These are phyloP conservation scores for Papilio aristodemus DNA, from an alignment of 1,140 invertebrate species.

Conservation along the genomic window DNA sequence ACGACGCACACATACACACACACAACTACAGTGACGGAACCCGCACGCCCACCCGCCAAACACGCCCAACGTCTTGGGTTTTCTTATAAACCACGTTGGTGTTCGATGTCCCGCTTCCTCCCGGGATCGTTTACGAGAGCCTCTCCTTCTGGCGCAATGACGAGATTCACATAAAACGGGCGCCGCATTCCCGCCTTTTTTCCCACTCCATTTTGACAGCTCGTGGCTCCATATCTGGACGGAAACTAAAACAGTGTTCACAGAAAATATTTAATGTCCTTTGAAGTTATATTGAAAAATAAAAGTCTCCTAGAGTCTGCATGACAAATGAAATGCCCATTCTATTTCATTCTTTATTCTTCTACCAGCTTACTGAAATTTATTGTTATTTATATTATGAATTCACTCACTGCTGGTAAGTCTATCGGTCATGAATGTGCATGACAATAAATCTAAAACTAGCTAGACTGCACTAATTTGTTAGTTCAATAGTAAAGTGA, in stretches of 20 bases:
- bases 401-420: no score
- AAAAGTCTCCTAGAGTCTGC: neutral
- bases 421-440: no score
- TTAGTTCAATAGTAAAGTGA: no score
- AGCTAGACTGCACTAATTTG: no score
- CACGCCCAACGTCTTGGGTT: constrained; percentile 80
- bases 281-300: neutral
- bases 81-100: constrained; percentile 79
- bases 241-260: constrained; percentile 75
- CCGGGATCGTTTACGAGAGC: constrained; percentile 28
- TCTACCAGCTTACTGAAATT: no score
- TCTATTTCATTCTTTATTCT: no score
- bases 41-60: constrained; percentile 78
- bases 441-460: no score
- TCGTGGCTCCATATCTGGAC: constrained; percentile 79
- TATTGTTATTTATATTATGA: no score
- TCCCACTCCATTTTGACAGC: constrained; percentile 80
- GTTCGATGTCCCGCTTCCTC: constrained; percentile 64
- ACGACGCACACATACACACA: constrained; percentile 52
- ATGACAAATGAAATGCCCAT: neutral
- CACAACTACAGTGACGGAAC: constrained; percentile 66
- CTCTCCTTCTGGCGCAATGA: constrained; percentile 71
- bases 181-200: constrained; percentile 80
- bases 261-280: constrained; percentile 39
- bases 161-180: constrained; percentile 77